phyloP scores from a whole-genome alignment of 1,140 invertebrate genomes.

The Doryteuthis pealeii region DNA sequence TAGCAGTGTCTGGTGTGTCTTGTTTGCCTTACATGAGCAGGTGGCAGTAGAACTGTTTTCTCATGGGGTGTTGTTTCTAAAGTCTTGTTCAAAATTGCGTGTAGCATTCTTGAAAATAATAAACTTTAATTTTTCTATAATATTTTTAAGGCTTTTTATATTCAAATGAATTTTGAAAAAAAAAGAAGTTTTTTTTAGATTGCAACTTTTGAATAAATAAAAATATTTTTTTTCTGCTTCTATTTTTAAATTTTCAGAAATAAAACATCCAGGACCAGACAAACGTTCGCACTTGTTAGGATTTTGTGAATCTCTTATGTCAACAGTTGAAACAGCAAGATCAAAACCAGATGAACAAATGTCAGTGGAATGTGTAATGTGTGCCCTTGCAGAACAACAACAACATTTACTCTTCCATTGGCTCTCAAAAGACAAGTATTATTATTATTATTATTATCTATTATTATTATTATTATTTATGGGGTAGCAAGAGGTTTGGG shows the following conservation, averaged over 20 bases:
- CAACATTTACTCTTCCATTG: not conserved
- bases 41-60: not conserved
- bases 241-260: not conserved
- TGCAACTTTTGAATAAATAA: too few species aligned
- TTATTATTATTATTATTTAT: not conserved
- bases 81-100: too few species aligned
- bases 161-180: too few species aligned
- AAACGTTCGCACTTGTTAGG: not conserved
- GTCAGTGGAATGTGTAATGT: not conserved
- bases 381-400: not conserved
- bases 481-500: too few species aligned
- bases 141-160: not conserved
- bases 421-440: constrained; percentile 2
- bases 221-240: too few species aligned
- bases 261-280: not conserved
- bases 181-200: too few species aligned
- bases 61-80: too few species aligned
- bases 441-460: not conserved
- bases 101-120: too few species aligned
- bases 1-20: too few species aligned
- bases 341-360: not conserved
- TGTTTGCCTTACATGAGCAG: not conserved
- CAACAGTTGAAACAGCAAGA: not conserved
- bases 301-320: not conserved
- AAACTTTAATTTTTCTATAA: not conserved